Conservation (phyloP, 2,113 vertebrate genomes). For the Silurus asotus region DNA sequence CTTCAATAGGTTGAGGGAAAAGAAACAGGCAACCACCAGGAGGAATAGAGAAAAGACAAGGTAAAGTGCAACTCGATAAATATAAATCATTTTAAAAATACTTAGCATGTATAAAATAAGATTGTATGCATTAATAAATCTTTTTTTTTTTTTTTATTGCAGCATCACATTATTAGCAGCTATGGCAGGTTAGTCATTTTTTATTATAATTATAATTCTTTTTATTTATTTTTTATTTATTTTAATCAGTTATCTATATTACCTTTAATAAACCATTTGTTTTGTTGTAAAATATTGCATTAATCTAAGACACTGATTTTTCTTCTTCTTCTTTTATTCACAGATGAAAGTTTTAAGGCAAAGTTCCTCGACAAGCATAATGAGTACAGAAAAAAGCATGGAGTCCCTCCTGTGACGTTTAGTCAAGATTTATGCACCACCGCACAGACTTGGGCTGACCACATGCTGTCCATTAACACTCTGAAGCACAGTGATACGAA, state of each 20-base stretch:
- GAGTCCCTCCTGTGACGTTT: slow-evolving; percentile 50
- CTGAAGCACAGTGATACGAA: slow-evolving; percentile 60
- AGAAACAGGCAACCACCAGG: neutral
- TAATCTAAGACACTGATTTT: neutral
- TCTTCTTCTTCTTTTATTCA: neutral
- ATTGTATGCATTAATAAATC: neutral
- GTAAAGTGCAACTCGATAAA: neutral
- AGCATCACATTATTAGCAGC: neutral
- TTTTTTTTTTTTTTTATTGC: neutral
- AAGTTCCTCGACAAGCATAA: slow-evolving; percentile 61
- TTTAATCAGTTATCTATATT: neutral
- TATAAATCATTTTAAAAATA: neutral
- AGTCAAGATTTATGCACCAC: slow-evolving; percentile 47
- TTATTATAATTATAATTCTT: neutral
- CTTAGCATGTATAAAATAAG: neutral
- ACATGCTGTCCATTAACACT: slow-evolving; percentile 46
- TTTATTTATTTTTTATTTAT: neutral
- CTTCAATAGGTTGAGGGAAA: neutral
- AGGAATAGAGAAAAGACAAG: neutral
- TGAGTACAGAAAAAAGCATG: slow-evolving; percentile 52
- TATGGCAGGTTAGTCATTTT: slow-evolving; percentile 31
- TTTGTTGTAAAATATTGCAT: neutral
- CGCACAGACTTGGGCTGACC: slow-evolving; percentile 61
- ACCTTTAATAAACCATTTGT: no score
- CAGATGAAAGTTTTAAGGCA: slow-evolving; percentile 47